Base-by-base conservation (phyloP, 2,797 vertebrate species). In the Microctenopoma steveboyesi region DNA sequence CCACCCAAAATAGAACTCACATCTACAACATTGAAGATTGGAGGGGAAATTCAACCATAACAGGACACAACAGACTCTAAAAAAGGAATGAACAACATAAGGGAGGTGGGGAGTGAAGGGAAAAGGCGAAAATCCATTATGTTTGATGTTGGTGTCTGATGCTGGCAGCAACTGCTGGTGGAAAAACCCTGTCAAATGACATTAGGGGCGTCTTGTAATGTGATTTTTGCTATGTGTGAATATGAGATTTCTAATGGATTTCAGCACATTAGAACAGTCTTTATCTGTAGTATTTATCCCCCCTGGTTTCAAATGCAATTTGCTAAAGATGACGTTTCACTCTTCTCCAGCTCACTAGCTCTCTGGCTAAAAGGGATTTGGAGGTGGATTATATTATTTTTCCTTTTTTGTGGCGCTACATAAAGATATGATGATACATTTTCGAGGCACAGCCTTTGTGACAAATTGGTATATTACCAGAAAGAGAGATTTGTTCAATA, bases 221-320 rank as follows among this genome's bases (percentile, higher is more conserved):
- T 75, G 89, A 93, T 94, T 94, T 92, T 85, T 82, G 79, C 81
- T 74, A 91, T 91, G 92, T 93, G 93, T 90, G 92, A 94, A 94
- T 94, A 94, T 94, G 93, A 95, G 92, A 94, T 94, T 92, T 93
- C 91, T 93, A 93, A 95, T 94, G 94, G 93, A 94, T 95, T 90
- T 81, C 81, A 92, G 90, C 89, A 91, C 91, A 94, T 93, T 93
- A 93, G 88, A 91, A 86, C 84, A 87, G 91, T 92, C 92, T 94
- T 92, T 93, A 94, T 93, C 91, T 89, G 86, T 85, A 88, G 87
- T 94, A 93, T 94, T 94, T 94, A 94, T 94, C 91, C 92, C 91
- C 76, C 69, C 84, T 89, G 92, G 91, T 90, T 92, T 90, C 86
- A 92, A 94, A 93, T 92, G 92, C 87, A 91, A 92, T 95, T 94